Evolutionary conservation across 2,888 invertebrate species (phyloP), one percentile per base, ranked within the genome.

Genomic region (Drosophila fungiperda): DNA sequence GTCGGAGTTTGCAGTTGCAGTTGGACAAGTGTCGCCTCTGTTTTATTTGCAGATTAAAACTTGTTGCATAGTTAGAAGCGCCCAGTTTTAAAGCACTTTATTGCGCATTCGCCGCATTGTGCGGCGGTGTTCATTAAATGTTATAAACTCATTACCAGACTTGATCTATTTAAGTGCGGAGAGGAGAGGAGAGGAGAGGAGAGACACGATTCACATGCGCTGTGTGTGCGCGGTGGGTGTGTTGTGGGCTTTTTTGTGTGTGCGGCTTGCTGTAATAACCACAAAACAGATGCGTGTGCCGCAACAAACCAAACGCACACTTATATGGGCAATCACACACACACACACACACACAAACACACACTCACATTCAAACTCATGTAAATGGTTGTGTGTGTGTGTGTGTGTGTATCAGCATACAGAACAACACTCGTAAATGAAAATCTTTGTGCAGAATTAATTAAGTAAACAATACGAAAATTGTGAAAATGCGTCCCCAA

Each of bases 391-490:
- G 9, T 2, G 40, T 40, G 1, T 45, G 20, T 3, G 45, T 42
- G 42, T 20, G 42, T 45, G 12, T 45, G 15, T 15, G 45, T 3
- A 15, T 38, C 45, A 59, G 55, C 26, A 48, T 55, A 32, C 42
- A 62, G 49, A 64, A 58, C 52, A 77, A 50, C 54, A 74, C 52
- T 62, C 66, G 73, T 78, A 78, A 89, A 76, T 84, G 87, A 73
- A 86, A 84, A 88, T 88, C 89, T 88, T 85, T 89, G 77, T 89
- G 85, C 84, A 82, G 80, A 85, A 85, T 85, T 85, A 85, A 85
- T 85, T 85, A 85, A 85, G 89, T 85, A 85, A 85, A 85, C 89
- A 85, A 85, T 89, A 85, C 82, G 85, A 89, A 85, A 89, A 85
- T 85, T 85, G 89, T 87, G 84, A 82, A 85, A 85, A 89, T 87